Conservation (phyloP, 2,113 vertebrate genomes). For the Proterorhinus semilunaris region DNA sequence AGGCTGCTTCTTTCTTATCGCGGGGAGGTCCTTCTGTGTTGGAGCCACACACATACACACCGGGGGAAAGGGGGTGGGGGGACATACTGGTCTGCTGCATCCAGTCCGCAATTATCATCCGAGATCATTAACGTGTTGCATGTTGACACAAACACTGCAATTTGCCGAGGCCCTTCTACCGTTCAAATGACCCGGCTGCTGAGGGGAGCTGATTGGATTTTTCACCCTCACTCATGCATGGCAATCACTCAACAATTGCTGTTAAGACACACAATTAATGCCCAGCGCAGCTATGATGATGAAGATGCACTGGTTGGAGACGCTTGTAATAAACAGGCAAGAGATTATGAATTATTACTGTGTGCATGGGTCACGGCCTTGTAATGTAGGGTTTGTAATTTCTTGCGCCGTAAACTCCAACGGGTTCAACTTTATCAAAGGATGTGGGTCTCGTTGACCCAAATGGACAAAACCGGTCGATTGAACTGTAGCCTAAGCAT, state of each 20-base stretch:
- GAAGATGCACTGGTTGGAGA: slow-evolving; percentile 44
- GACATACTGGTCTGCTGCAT: slow-evolving; percentile 26
- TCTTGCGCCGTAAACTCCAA: too few relatives aligned
- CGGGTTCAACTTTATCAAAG: too few relatives aligned
- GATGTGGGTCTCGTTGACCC: too few relatives aligned
- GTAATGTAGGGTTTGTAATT: too few relatives aligned
- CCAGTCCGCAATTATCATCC: slow-evolving; percentile 74
- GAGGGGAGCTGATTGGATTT: slow-evolving; percentile 71
- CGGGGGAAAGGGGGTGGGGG: too few relatives aligned
- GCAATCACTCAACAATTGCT: slow-evolving; percentile 69
- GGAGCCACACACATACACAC: slow-evolving; percentile 35
- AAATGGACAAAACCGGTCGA: too few relatives aligned
- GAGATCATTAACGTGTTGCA: slow-evolving; percentile 69
- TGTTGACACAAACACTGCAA: slow-evolving; percentile 73
- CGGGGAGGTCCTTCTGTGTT: slow-evolving; percentile 55
- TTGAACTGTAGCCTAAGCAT: too few relatives aligned
- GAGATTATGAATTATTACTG: slow-evolving; percentile 31
- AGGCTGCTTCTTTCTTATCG: slow-evolving; percentile 64
- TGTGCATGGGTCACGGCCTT: slow-evolving; percentile 32
- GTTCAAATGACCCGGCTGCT: slow-evolving; percentile 66
- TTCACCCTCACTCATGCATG: slow-evolving; percentile 37
- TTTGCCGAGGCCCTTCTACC: slow-evolving; percentile 63
- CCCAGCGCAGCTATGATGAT: slow-evolving; percentile 34
- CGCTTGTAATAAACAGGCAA: slow-evolving; percentile 37
- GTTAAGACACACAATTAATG: slow-evolving; percentile 70